phyloP scores from a whole-genome alignment of 1,140 invertebrate genomes.

The Hormaphis cornu region DNA sequence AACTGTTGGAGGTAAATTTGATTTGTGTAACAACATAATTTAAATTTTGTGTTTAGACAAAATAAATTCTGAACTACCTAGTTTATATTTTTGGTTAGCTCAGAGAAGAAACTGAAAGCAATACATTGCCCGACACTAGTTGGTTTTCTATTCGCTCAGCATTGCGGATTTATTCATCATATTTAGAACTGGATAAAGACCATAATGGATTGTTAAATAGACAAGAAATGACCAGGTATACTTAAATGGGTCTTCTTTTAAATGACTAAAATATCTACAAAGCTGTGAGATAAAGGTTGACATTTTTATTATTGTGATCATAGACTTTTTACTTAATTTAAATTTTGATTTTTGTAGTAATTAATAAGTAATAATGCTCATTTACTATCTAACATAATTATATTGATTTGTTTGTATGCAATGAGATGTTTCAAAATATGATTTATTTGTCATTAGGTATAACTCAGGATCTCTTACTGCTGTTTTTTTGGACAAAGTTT shows the following conservation, averaged over 20 bases:
- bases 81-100: constrained; percentile 47
- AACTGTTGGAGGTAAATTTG: constrained; percentile 65
- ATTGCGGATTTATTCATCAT: constrained; percentile 82
- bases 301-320: no score
- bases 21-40: neutral
- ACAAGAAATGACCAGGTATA: constrained; percentile 70
- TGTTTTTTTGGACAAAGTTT: constrained; percentile 84
- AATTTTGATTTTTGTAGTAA: no score
- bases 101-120: constrained; percentile 71
- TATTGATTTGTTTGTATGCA: constrained; percentile 24
- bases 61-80: neutral
- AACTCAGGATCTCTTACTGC: constrained; percentile 84
- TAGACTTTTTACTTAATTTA: no score
- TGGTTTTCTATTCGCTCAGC: constrained; percentile 92
- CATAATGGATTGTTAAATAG: constrained; percentile 93
- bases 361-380: no score
- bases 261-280: no score
- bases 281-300: no score
- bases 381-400: no score
- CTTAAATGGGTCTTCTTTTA: no score
- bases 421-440: no score
- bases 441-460: no score
- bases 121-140: constrained; percentile 76
- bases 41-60: neutral
- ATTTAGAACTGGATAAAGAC: constrained; percentile 85